Percentiles rank a stretch among this genome's conserved stretches.
phyloP scores from a whole-genome alignment of 2,797 vertebrate species.

The Helicolenus hilgendorfi region DNA sequence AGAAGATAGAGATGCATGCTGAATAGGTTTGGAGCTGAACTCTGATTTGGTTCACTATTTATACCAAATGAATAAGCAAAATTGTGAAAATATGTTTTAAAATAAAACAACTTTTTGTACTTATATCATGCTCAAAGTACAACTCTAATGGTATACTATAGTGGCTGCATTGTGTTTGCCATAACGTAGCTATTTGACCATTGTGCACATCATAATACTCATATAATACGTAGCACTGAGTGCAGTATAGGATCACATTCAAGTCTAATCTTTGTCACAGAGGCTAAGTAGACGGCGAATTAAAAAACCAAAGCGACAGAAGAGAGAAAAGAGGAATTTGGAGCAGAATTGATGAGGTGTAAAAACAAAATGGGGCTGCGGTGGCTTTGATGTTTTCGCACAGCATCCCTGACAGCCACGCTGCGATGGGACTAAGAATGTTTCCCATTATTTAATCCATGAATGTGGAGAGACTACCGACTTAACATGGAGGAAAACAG shows the following conservation, averaged over 20 bases:
- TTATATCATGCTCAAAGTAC: not conserved
- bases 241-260: slow-evolving; percentile 39
- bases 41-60: not conserved
- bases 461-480: slow-evolving; percentile 40
- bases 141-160: not conserved
- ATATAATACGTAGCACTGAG: not conserved
- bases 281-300: slow-evolving; percentile 62
- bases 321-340: slow-evolving; percentile 69
- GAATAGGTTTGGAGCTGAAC: not conserved
- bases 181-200: not conserved
- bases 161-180: not conserved
- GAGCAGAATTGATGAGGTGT: slow-evolving; percentile 83
- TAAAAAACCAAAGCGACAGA: slow-evolving; percentile 58
- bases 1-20: not conserved
- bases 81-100: not conserved
- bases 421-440: slow-evolving; percentile 60
- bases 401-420: slow-evolving; percentile 74
- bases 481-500: slow-evolving; percentile 46
- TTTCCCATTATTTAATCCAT: slow-evolving; percentile 68
- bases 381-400: slow-evolving; percentile 78
- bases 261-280: slow-evolving; percentile 62
- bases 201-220: slow-evolving; percentile 4
- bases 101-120: not conserved
- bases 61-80: not conserved
- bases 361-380: slow-evolving; percentile 72